phyloP scores from a whole-genome alignment of 1,140 invertebrate genomes.

The Mactra quadrangularis region DNA sequence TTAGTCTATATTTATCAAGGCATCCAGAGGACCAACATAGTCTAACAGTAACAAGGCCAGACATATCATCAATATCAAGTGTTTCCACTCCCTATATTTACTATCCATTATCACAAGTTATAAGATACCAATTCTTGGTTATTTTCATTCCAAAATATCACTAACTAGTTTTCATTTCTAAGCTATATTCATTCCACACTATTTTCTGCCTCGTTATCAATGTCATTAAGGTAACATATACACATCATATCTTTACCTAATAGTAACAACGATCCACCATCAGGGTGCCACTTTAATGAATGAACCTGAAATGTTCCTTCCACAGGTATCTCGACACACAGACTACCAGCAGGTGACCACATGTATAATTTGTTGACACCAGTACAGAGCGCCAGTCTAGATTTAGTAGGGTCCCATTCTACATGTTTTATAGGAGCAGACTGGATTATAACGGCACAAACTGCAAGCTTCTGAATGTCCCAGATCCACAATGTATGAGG shows the following conservation, averaged over 20 bases:
- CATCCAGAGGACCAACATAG: too few relatives aligned
- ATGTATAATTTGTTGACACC: slow-evolving; percentile 83
- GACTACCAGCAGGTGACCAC: slow-evolving; percentile 82
- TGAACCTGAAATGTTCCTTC: slow-evolving; percentile 81
- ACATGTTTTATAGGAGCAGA: slow-evolving; percentile 81
- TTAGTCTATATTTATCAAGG: too few relatives aligned
- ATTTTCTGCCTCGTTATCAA: slow-evolving; percentile 29
- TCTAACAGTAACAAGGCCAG: too few relatives aligned
- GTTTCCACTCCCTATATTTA: too few relatives aligned
- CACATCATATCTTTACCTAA: slow-evolving; percentile 82
- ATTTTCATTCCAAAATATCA: too few relatives aligned
- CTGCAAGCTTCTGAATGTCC: slow-evolving; percentile 78
- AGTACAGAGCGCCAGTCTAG: slow-evolving; percentile 82
- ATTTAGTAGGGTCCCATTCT: slow-evolving; percentile 81
- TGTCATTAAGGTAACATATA: slow-evolving; percentile 75
- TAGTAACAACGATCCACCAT: slow-evolving; percentile 79
- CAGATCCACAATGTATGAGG: slow-evolving; percentile 83
- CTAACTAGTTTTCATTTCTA: too few relatives aligned
- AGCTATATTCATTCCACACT: neutral
- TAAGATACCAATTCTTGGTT: too few relatives aligned
- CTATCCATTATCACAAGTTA: too few relatives aligned
- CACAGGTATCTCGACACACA: slow-evolving; percentile 82
- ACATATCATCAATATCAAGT: too few relatives aligned
- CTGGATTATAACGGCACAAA: slow-evolving; percentile 80
- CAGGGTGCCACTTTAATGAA: slow-evolving; percentile 80